A percentile compares a stretch with the other conserved stretches of the same genome.
Evolutionary conservation across 2,113 vertebrate species (phyloP).

Genomic region (Calonectris borealis): DNA sequence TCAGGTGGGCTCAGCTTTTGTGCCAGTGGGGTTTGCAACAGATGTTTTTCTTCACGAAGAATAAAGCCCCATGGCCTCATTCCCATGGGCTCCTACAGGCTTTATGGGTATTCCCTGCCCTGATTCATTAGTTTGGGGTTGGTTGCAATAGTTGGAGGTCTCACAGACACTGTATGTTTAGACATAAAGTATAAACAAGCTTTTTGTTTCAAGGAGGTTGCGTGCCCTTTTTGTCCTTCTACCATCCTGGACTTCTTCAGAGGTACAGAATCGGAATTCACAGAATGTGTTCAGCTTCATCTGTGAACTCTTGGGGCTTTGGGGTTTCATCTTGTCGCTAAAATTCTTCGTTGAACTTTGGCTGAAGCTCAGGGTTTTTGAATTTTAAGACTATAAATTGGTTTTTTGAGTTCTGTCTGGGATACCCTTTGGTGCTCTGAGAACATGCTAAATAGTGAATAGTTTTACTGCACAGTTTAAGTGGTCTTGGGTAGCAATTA

Average conservation of each 20-base stretch:
- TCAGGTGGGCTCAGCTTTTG: neutral
- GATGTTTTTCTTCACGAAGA: neutral
- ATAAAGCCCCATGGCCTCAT: neutral
- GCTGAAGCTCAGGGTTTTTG: neutral
- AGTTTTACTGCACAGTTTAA: neutral
- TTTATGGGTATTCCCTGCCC: neutral
- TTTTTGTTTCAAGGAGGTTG: neutral
- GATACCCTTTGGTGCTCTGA: neutral
- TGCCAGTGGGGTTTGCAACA: neutral
- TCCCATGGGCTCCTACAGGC: neutral
- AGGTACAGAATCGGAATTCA: neutral
- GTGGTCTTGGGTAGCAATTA: neutral
- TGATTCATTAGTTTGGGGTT: neutral
- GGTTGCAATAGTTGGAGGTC: neutral
- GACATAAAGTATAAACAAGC: neutral
- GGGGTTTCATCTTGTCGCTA: neutral
- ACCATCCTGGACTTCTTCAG: neutral
- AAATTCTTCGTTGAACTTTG: neutral
- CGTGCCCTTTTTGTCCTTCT: neutral
- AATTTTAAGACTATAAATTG: neutral
- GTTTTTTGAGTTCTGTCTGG: neutral
- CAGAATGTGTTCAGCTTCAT: neutral
- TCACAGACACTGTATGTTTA: neutral
- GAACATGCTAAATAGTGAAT: neutral
- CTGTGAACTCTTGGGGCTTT: neutral